Evolutionary conservation across 2,113 vertebrate species (phyloP), one percentile per base, ranked within the genome.

Genomic region (Picathartes gymnocephalus): DNA sequence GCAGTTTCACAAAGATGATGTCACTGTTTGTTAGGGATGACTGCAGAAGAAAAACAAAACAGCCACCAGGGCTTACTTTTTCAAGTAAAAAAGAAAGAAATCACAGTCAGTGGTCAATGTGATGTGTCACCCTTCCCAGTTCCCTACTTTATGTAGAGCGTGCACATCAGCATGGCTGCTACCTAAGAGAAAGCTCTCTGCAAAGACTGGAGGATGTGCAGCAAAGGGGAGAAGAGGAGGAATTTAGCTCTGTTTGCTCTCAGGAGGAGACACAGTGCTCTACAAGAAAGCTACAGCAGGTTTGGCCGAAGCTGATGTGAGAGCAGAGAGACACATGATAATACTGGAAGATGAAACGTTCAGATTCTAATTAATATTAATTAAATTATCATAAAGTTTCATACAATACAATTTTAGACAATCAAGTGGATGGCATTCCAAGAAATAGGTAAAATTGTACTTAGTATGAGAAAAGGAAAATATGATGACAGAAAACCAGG

Each of bases 1-100:
- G 99, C 57, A 99, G 77, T 98, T 99, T 99, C 97, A 99, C 98
- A 96, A 99, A 99, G 97, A 99, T 99, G 97, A 99, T 98, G 79
- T 99, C 99, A 50, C 98, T 98, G 97, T 99, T 99, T 70, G 98
- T 99, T 95, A 99, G 80, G 66, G 98, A 99, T 48, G 98, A 99
- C 99, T 99, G 98, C 37, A 98, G 98, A 94, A 98, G 92, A 97
- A 97, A 97, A 98, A 97, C 81, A 77, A 86, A 95, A 97, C 78
- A 95, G 57, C 62, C 84, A 85, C 42, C 31, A 62, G 18, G 37
- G 28, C 33, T 95, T 94, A 94, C 6, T 81, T 89, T 86, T 79
- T 81, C 51, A 81, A 83, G 33, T 8, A 10, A 88, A 83, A 78
- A 64, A 22, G 23, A 73, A 74, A 74, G 14, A 61, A 80, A 35